Conservation (phyloP, 1,140 invertebrate species). For the Ceratoteleas bidentatus region DNA sequence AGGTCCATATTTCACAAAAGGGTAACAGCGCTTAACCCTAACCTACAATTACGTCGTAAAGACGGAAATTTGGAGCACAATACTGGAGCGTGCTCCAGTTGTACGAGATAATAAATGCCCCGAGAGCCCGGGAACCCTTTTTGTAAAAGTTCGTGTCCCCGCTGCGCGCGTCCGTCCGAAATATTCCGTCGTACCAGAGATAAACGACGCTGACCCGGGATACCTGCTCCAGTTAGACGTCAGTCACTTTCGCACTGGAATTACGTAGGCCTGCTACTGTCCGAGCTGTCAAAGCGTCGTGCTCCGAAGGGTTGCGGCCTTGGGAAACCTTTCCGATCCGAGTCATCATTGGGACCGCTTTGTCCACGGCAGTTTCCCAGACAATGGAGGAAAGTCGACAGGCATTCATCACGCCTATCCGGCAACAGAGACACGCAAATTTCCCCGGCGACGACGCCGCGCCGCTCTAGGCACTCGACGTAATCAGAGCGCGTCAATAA, state of each 20-base stretch:
- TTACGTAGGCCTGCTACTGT: constrained; percentile 64
- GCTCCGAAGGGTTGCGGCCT: constrained; percentile 47
- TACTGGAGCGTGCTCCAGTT: constrained; percentile 73
- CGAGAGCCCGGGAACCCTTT: constrained; percentile 73
- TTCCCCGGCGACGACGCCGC: not conserved
- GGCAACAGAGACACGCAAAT: constrained; percentile 8
- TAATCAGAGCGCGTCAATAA: constrained; percentile 55
- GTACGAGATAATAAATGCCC: constrained; percentile 76
- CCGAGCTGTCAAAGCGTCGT: constrained; percentile 34
- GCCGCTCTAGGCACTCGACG: constrained; percentile 17
- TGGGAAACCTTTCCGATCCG: constrained; percentile 35
- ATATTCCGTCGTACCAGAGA: constrained; percentile 5
- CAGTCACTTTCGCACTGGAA: constrained; percentile 63
- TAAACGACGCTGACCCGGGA: constrained; percentile 26
- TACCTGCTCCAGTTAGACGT: constrained; percentile 77
- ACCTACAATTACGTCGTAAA: constrained; percentile 78
- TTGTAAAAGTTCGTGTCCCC: constrained; percentile 54
- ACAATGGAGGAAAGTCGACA: constrained; percentile 41
- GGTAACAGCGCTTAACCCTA: constrained; percentile 76
- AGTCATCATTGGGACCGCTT: constrained; percentile 22
- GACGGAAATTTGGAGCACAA: constrained; percentile 68
- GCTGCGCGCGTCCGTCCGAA: constrained; percentile 32
- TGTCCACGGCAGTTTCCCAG: constrained; percentile 3
- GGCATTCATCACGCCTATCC: constrained; percentile 31
- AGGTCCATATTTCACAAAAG: constrained; percentile 70